Evolutionary conservation across 2,888 invertebrate species (phyloP).

Genomic region (Idaea aversata): DNA sequence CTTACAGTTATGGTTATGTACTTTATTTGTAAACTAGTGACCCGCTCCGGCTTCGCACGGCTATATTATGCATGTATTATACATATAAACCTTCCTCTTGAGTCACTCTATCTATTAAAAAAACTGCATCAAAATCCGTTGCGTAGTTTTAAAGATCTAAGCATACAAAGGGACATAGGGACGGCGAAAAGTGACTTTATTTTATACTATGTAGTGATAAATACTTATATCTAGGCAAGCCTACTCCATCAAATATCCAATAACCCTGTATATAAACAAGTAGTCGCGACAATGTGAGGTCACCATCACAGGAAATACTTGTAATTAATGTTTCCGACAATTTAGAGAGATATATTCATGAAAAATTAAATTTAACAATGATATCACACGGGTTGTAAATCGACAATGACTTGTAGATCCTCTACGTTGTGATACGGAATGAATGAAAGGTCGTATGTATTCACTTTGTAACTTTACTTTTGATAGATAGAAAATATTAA

Average conservation of each 20-base stretch:
- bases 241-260: background rate
- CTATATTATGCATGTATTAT: too few relatives aligned
- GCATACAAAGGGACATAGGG: too few relatives aligned
- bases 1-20: too few relatives aligned
- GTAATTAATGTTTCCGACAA: slow-evolving; percentile 47
- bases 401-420: slow-evolving; percentile 40
- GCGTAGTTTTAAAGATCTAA: too few relatives aligned
- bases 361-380: slow-evolving; percentile 41
- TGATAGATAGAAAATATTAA: background rate
- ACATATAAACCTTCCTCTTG: too few relatives aligned
- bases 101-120: too few relatives aligned
- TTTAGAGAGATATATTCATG: slow-evolving; percentile 47
- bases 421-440: slow-evolving; percentile 27
- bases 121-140: too few relatives aligned
- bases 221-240: too few relatives aligned
- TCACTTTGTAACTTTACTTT: background rate
- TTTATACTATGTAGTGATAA: too few relatives aligned
- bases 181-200: too few relatives aligned
- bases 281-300: slow-evolving; percentile 34
- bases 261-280: background rate
- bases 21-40: too few relatives aligned
- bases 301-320: slow-evolving; percentile 37
- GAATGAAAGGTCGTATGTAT: slow-evolving; percentile 10
- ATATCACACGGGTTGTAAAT: slow-evolving; percentile 46
- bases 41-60: too few relatives aligned